phyloP scores from a whole-genome alignment of 2,113 vertebrate species.

The Nematolebias whitei region DNA sequence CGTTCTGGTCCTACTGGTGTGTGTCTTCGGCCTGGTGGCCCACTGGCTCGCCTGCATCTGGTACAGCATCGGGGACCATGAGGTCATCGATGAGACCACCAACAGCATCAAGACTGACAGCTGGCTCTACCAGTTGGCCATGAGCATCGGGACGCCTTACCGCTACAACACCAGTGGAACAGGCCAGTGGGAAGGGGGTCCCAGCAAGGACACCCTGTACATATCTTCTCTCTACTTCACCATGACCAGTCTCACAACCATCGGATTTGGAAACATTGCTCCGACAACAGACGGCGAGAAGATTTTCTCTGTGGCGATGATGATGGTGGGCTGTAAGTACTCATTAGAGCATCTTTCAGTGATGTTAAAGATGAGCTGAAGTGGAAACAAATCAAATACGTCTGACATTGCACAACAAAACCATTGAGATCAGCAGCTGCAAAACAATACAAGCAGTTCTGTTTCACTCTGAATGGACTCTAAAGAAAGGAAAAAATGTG shows the following conservation, averaged over 20 bases:
- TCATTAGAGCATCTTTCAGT: neutral
- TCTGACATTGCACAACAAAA: slow-evolving; percentile 24
- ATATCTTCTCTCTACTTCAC: slow-evolving; percentile 99
- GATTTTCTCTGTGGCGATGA: slow-evolving; percentile 99
- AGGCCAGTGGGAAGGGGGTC: slow-evolving; percentile 96
- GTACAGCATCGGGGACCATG: slow-evolving; percentile 98
- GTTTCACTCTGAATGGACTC: too few species aligned
- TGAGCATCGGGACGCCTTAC: slow-evolving; percentile 93
- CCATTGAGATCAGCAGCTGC: too few species aligned
- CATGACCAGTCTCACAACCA: slow-evolving; percentile 99
- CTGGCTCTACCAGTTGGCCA: slow-evolving; percentile 95
- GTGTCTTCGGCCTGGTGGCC: slow-evolving; percentile 95
- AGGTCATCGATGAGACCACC: slow-evolving; percentile 92
- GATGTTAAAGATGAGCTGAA: neutral
- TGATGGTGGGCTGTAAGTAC: slow-evolving; percentile 99
- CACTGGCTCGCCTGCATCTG: slow-evolving; percentile 99
- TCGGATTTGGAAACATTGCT: slow-evolving; percentile 98
- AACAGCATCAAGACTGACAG: slow-evolving; percentile 95
- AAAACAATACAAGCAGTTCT: neutral
- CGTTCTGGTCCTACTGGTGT: slow-evolving; percentile 93
- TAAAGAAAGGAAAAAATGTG: neutral
- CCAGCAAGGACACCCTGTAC: slow-evolving; percentile 96
- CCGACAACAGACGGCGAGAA: slow-evolving; percentile 97
- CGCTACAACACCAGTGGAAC: slow-evolving; percentile 91
- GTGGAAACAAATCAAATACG: neutral